Base-by-base conservation (phyloP, 2,797 vertebrate genomes). In the Lithobates pipiens region DNA sequence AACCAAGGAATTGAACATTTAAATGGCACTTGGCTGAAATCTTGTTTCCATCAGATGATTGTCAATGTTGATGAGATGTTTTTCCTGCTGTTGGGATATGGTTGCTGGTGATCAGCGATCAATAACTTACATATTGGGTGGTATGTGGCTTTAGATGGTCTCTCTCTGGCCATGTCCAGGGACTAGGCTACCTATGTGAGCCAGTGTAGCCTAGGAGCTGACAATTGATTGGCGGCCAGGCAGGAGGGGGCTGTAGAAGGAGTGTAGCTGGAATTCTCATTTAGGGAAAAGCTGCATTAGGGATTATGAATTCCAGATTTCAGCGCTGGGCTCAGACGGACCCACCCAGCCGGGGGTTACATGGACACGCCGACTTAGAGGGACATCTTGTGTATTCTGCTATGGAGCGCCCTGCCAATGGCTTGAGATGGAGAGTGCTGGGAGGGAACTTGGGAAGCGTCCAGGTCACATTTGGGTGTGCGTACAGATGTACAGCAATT, bases 251-350 rank as follows among this genome's bases (percentile, higher is more conserved):
- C 25, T 1, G 15, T 4, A 8, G 23, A 42, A 61, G 61, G 84
- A 10, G 57, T 69, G 67, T 36, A 36, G 29, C 36, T 65, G 75
- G 75, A 77, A 86, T 82, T 77, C n/a, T 65, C 32, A 2, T 61
- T 32, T 34, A 7, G 77, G 71, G 61, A 72, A 75, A 50, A 39
- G 61, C 68, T 10, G n/a, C 50, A 39, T 50, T 63, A 15, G 57
- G 75, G 46, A 50, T 86, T 74, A 86, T 79, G 69, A 82, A 71
- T 86, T 83, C 85, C 85, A 83, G 80, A 83, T 86, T 77, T 83
- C 32, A 29, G 68, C 54, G 39, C 32, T 61, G 72, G 34, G 67
- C 21, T 81, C 27, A 42, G n/a, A 61, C 2, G 3, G 75, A 42
- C 75, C 80, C 85, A 78, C 80, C 85, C 85, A 34, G 65, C 50